phyloP scores from a whole-genome alignment of 2,113 vertebrate genomes.

The human (Homo sapiens) region GRCh38 chrX:33409501-33410000 shows the following conservation, averaged over 20 bases:
- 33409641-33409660: conserved; percentile 16
- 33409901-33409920: conserved; percentile 6
- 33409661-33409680: not conserved
- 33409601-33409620: conserved; percentile 58
- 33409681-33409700: not conserved
- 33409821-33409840: not conserved
- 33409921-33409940: not conserved
- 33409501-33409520: conserved; percentile 62
- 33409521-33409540: conserved; percentile 57
- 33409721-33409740: conserved; percentile 19
- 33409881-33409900: conserved; percentile 35
- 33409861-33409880: not conserved
- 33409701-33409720: not conserved
- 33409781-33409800: conserved; percentile 11
- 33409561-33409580: conserved; percentile 38
- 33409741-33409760: conserved; percentile 29
- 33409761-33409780: conserved; percentile 2
- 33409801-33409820: not conserved
- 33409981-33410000: not conserved
- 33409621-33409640: not conserved
- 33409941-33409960: not conserved
- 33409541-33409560: conserved; percentile 60
- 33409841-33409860: conserved; percentile 10
- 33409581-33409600: conserved; percentile 65
- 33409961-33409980: conserved; percentile 14